Evolutionary conservation across 2,797 vertebrate genomes (phyloP), one percentile per base, ranked within the genome.

Genomic region (Mus minutoides): DNA sequence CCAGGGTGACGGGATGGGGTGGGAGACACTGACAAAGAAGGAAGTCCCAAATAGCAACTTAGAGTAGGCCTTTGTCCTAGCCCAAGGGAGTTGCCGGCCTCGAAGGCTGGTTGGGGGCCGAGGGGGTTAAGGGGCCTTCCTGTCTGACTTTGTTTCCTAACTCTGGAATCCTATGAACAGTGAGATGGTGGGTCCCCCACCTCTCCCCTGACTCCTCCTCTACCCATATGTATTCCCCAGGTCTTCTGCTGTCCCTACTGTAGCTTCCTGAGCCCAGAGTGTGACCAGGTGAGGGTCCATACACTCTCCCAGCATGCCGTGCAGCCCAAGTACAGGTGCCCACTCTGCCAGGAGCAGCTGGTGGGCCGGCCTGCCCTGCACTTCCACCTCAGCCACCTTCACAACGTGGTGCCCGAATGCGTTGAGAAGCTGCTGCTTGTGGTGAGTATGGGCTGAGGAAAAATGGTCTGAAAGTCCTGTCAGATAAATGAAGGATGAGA

Each of bases 261-360:
- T 97, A 98, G 98, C 75, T 98, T 98, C 97, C 98, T 98, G 96
- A 99, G 98, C 98, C 98, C 98, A 90, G 98, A 98, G 92, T 98
- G 98, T 67, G 98, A 99, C 89, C 97, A 97, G 54, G 98, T 98
- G 85, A 96, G 92, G 83, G 96, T 93, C 62, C 98, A 98, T n/a
- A 90, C 96, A 1, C 19, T 97, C 49, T 98, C 98, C 85, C 98
- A 98, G 97, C 98, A 98, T 78, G 97, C 98, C 1, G 90, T 98
- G 97, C 98, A 98, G 98, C 98, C 98, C 94, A 98, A 98, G 96
- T 99, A 99, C 99, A 98, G 99, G 76, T 99, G 99, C 98, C 99
- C 99, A 1, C 98, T 99, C 93, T 99, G 99, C 98, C 99, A 99
- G 98, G 99, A 99, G 98, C 98, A 99, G 97, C 98, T 99, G 97